Conservation (phyloP, 2,797 vertebrate genomes). For the Cryptoprocta ferox region DNA sequence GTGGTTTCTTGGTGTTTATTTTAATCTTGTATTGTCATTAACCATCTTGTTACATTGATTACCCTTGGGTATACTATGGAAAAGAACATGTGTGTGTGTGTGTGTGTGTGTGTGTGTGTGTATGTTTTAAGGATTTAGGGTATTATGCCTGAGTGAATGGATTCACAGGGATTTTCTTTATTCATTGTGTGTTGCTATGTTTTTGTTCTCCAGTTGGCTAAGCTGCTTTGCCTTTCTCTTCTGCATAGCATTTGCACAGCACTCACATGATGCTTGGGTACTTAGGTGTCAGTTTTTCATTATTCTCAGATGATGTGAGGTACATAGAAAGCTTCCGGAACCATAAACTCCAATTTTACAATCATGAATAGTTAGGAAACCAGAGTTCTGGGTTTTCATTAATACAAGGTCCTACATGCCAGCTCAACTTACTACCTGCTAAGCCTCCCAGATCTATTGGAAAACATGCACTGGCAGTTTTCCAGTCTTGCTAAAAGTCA, state of each 20-base stretch:
- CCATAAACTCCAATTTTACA: constrained; percentile 83
- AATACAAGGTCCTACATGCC: constrained; percentile 78
- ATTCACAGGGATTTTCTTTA: constrained; percentile 78
- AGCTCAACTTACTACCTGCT: constrained; percentile 82
- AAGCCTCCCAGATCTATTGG: constrained; percentile 80
- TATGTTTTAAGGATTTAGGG: constrained; percentile 54
- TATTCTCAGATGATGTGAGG: constrained; percentile 68
- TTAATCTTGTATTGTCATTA: constrained; percentile 67
- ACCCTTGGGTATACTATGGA: constrained; percentile 31
- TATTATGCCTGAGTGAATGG: constrained; percentile 72
- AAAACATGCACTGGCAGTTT: constrained; percentile 81
- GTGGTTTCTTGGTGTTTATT: constrained; percentile 45
- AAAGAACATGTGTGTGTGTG: not conserved
- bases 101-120: not conserved
- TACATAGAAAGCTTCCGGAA: constrained; percentile 78
- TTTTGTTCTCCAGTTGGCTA: constrained; percentile 69
- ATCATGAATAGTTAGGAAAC: constrained; percentile 82
- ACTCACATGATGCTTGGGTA: constrained; percentile 74
- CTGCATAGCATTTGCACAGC: constrained; percentile 43
- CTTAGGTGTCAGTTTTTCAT: constrained; percentile 67
- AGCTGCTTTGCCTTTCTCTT: constrained; percentile 37
- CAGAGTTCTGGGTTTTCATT: constrained; percentile 82
- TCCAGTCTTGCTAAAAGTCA: constrained; percentile 82
- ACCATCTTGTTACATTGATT: constrained; percentile 51
- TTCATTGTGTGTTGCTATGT: constrained; percentile 72